Percentiles rank a stretch among this genome's conserved stretches.
These are phyloP conservation scores for Bettongia penicillata DNA, from an alignment of 2,113 vertebrate genomes.

Conservation along the genomic window DNA sequence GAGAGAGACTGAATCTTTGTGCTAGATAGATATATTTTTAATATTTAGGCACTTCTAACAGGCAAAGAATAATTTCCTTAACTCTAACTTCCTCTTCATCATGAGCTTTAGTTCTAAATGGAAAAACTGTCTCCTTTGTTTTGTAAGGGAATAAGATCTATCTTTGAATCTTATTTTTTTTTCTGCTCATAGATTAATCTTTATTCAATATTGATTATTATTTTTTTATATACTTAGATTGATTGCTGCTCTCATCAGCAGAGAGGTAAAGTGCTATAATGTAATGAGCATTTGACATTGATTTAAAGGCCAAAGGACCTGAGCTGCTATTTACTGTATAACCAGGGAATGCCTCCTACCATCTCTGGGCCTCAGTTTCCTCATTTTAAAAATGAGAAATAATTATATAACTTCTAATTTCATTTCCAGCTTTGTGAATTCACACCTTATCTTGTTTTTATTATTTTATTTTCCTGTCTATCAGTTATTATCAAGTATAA, in stretches of 20 bases:
- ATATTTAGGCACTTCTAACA: not conserved
- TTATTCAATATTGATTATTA: not conserved
- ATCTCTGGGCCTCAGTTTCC: not conserved
- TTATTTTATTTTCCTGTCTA: not conserved
- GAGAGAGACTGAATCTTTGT: not conserved
- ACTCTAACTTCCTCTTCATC: not conserved
- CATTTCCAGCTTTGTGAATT: not conserved
- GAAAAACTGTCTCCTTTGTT: not conserved
- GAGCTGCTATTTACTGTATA: not conserved
- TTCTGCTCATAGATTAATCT: not conserved
- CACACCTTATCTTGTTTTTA: not conserved
- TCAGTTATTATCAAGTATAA: not conserved
- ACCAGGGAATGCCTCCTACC: not conserved
- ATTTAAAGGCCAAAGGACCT: not conserved
- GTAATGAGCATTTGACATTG: not conserved
- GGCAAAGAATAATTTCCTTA: not conserved
- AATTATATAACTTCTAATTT: not conserved
- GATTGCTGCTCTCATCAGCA: not conserved
- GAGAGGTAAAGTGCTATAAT: not conserved
- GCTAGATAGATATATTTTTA: not conserved
- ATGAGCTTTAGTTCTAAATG: not conserved
- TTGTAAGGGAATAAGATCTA: not conserved
- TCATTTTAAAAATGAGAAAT: not conserved
- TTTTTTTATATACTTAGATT: not conserved
- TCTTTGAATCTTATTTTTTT: not conserved